Base-by-base conservation (phyloP, 1,140 invertebrate species). In the Thaumetopoea pityocampa region DNA sequence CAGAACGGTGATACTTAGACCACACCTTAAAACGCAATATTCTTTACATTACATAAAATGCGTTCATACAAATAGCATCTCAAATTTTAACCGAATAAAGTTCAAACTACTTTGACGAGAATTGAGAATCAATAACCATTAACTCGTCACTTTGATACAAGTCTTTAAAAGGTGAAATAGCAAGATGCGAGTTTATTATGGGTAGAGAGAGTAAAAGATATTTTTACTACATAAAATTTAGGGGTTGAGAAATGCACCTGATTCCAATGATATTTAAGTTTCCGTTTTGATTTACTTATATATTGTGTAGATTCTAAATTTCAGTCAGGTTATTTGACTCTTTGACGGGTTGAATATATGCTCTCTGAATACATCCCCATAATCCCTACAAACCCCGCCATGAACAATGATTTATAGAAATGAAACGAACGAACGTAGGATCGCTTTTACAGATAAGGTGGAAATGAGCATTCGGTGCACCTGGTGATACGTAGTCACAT, bases 191-290 rank as follows among this genome's bases (percentile, higher is more conserved):
- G 38, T 60, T 63, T 42, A 22, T 38, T 10, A 10, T 26, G 12
- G 63, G 50, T 46, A 15, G 53, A 79, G 38, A 28, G 57, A 56
- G 72, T 73, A 20, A 40, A 51, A 30, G 33, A 24, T 46, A 60
- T 58, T 40, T 66, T 37, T 56, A 48, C 49, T 18, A 42, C 20
- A 52, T 50, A 33, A 45, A 38, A 51, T 67, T 67, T 64, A 71
- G 60, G 72, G 66, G 52, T 68, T 72, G 77, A 62, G 68, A 36
- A 63, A 43, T 50, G 65, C 78, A 78, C 73, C 78, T 80, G 76
- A 72, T 71, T 61, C 47, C 16, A 40, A 60, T 76, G 67, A 76
- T 79, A n/a, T 76, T 78, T 76, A 73, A 79, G 69, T 78, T 72
- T 60, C 68, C 76, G 76, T 79, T 76, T 71, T 69, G 27, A 32